phyloP scores from a whole-genome alignment of 1,140 invertebrate species.

The Drosophila tsacasi region DNA sequence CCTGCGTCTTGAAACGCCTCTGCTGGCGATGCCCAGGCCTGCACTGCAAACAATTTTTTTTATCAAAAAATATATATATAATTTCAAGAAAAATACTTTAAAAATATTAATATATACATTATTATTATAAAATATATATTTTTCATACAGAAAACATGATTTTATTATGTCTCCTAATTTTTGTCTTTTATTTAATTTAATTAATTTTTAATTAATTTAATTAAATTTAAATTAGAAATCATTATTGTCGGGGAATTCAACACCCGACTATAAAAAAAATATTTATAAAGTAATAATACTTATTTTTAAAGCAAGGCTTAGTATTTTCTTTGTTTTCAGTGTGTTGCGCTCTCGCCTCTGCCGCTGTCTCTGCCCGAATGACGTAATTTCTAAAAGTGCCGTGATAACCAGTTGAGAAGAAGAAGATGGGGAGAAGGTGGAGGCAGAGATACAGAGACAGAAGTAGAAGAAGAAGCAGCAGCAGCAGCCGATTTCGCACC shows the following conservation, averaged over 20 bases:
- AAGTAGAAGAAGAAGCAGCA: slow-evolving; percentile 12
- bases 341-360: slow-evolving; percentile 4
- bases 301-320: background rate
- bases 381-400: slow-evolving; percentile 80
- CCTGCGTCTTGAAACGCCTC: slow-evolving; percentile 55
- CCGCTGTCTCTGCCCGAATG: slow-evolving; percentile 50
- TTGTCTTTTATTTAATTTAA: too few relatives aligned
- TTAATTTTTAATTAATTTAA: too few relatives aligned
- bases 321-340: slow-evolving; percentile 4
- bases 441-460: slow-evolving; percentile 8
- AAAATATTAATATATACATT: background rate
- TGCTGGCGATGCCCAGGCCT: slow-evolving; percentile 7
- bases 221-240: too few relatives aligned
- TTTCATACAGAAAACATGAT: too few relatives aligned
- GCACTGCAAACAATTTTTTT: slow-evolving; percentile 9
- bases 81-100: background rate
- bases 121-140: too few relatives aligned
- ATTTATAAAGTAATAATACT: too few relatives aligned
- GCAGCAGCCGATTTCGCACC: slow-evolving; percentile 58
- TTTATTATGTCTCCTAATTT: too few relatives aligned
- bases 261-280: too few relatives aligned
- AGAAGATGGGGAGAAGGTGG: slow-evolving; percentile 15
- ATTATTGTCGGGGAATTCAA: too few relatives aligned
- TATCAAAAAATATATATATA: background rate
- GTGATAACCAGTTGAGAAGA: slow-evolving; percentile 75